Conservation (phyloP, 2,113 vertebrate species). For the Hylia prasina region DNA sequence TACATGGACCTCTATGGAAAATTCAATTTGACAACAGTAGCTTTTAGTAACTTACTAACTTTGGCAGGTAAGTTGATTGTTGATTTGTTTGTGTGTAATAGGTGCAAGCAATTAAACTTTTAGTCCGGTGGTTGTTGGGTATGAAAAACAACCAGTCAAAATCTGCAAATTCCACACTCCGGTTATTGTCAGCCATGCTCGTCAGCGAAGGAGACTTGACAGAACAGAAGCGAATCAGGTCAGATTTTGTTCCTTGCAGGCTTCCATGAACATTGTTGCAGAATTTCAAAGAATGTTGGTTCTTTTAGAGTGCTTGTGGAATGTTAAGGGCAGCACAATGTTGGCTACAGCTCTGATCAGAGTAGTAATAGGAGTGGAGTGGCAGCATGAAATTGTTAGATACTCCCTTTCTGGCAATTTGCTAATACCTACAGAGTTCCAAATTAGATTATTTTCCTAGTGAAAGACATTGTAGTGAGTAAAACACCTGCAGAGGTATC, state of each 20-base stretch:
- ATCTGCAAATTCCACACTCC: slow-evolving; percentile 95
- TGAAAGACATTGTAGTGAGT: background rate
- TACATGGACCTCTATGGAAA: background rate
- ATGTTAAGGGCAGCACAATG: background rate
- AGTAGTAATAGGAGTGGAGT: background rate
- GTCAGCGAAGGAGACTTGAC: slow-evolving; percentile 98
- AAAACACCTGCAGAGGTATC: background rate
- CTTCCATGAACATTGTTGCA: background rate
- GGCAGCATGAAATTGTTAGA: background rate
- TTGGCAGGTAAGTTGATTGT: background rate
- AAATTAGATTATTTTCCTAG: background rate
- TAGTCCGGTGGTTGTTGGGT: slow-evolving; percentile 96
- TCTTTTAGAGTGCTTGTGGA: background rate
- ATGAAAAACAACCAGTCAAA: slow-evolving; percentile 99
- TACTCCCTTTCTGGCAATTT: background rate
- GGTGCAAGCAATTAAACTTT: slow-evolving; percentile 97
- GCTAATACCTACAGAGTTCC: background rate
- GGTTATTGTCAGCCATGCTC: slow-evolving; percentile 94
- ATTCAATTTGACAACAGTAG: background rate
- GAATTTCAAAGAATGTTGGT: background rate
- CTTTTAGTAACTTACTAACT: background rate
- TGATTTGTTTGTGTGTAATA: slow-evolving; percentile 61
- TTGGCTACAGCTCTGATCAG: background rate
- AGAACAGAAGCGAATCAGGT: slow-evolving; percentile 98
- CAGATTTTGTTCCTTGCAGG: background rate